Evolutionary conservation across 1,140 invertebrate genomes (phyloP), one percentile per base, ranked within the genome.

Genomic region (Heliconius nattereri): DNA sequence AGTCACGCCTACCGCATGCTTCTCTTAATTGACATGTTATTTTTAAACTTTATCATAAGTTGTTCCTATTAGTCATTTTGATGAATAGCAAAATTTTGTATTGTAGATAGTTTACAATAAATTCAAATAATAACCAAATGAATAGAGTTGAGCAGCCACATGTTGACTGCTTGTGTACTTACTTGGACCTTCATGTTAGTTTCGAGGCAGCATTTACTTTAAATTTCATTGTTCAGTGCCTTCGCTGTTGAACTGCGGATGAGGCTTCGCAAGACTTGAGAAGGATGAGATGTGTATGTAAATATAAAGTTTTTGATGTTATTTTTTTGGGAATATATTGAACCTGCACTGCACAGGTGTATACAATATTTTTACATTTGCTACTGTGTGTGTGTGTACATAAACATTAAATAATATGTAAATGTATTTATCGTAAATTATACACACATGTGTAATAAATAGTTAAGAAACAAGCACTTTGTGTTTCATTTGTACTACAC

Each of bases 351-450:
- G 79, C 29, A 80, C n/a, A 71, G 45, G 77, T 66, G 78, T 75
- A 76, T 71, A 71, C 29, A 35, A 77, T 81, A 84, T 89, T 91
- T 92, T 91, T 94, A 92, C 89, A 91, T 92, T 94, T 94, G 91
- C 91, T 94, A 94, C 86, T 90, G 85, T 87, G 85, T 32, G 32
- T 35, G 32, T 35, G 32, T 94, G 91, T 94, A 94, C 87, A 94
- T 94, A 94, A 91, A 90, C 77, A 78, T 70, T 60, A 60, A 73
- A 81, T 81, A 75, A 86, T 86, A 90, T 92, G 89, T 92, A 90
- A 92, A 92, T 92, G 89, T 90, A 94, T 91, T 92, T 90, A 92
- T 89, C 87, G 84, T 92, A 94, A 93, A 93, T 92, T 92, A 93
- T 93, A 93, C 87, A 92, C 90, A 89, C 85, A 5, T 87, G 90